Evolutionary conservation across 2,113 vertebrate species (phyloP).

Genomic region (Megaceryle maxima): DNA sequence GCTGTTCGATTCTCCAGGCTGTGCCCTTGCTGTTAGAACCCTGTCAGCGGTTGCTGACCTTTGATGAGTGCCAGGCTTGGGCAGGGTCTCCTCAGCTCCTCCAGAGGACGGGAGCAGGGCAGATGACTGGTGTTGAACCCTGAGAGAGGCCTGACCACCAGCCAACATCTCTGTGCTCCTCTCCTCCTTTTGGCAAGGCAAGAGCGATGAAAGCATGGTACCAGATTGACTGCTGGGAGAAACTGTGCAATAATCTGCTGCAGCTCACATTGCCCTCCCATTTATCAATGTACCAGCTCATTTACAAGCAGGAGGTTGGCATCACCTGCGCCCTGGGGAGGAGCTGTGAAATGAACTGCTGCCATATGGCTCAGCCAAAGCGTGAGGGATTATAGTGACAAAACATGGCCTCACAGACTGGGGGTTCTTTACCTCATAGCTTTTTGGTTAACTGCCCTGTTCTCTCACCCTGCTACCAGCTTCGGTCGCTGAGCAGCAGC

Average conservation of each 20-base stretch:
- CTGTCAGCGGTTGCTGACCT: not conserved
- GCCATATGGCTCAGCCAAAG: not conserved
- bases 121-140: not conserved
- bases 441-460: not conserved
- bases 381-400: not conserved
- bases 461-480: not conserved
- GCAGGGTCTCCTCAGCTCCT: not conserved
- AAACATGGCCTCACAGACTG: not conserved
- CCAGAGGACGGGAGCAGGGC: not conserved
- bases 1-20: not conserved
- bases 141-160: not conserved
- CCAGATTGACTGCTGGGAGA: not conserved
- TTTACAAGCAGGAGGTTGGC: not conserved
- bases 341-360: not conserved
- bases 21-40: not conserved
- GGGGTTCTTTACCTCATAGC: not conserved
- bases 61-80: not conserved
- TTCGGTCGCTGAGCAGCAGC: not conserved
- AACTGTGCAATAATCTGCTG: not conserved
- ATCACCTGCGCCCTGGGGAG: not conserved
- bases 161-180: not conserved
- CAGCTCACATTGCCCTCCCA: not conserved
- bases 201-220: not conserved
- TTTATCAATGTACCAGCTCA: not conserved
- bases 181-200: not conserved